These are phyloP conservation scores for Dufourea novaeangliae DNA, from an alignment of 1,140 invertebrate species.

Conservation along the genomic window DNA sequence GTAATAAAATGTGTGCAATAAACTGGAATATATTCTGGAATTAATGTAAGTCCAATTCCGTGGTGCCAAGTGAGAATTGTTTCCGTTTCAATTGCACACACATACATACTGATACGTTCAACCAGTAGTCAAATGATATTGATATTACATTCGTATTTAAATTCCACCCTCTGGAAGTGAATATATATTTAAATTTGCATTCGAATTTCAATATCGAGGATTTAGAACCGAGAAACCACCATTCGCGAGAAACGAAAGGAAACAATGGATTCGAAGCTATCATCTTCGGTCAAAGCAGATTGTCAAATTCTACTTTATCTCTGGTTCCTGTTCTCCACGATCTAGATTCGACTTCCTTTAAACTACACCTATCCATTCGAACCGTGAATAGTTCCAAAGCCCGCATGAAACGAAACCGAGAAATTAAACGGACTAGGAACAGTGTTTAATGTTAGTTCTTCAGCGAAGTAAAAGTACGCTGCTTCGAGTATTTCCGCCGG, in stretches of 20 bases:
- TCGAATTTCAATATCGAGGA: conserved; percentile 4
- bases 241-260: not conserved
- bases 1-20: too few relatives aligned
- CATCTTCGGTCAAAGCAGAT: not conserved
- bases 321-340: too few relatives aligned
- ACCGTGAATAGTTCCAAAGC: too few relatives aligned
- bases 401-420: too few relatives aligned
- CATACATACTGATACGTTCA: not conserved
- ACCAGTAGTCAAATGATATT: not conserved
- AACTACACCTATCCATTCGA: too few relatives aligned
- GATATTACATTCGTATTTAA: conserved; percentile 4
- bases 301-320: too few relatives aligned
- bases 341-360: too few relatives aligned
- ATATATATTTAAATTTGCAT: conserved; percentile 1
- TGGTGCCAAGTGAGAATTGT: not conserved
- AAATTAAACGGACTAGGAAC: too few relatives aligned
- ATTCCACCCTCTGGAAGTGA: not conserved
- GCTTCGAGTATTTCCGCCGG: too few relatives aligned
- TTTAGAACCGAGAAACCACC: not conserved
- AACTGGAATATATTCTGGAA: too few relatives aligned
- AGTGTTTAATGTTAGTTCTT: too few relatives aligned
- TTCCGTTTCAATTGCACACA: not conserved
- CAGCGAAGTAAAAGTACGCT: too few relatives aligned
- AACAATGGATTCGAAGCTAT: not conserved
- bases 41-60: not conserved